Evolutionary conservation across 2,888 invertebrate genomes (phyloP).

Genomic region (Lottia scabra): DNA sequence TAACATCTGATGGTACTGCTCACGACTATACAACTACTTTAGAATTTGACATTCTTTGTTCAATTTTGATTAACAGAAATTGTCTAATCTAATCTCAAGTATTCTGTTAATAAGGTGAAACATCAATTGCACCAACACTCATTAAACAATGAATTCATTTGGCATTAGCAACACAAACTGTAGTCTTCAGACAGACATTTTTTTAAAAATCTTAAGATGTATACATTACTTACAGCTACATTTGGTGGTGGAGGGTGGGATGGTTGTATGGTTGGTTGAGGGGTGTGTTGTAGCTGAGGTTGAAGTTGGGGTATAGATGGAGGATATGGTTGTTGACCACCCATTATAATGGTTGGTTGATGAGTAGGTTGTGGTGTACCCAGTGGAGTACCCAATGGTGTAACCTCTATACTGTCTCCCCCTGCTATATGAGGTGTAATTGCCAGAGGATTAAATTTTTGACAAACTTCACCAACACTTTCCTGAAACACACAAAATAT

Average conservation of each 20-base stretch:
- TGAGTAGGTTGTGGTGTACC: slow-evolving; percentile 7
- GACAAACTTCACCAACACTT: not conserved
- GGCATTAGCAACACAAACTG: too few species aligned
- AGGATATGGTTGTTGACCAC: slow-evolving; percentile 21
- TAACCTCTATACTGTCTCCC: not conserved
- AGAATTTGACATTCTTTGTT: too few species aligned
- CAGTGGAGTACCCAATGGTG: not conserved
- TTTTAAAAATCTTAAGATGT: too few species aligned
- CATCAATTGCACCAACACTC: too few species aligned
- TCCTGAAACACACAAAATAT: not conserved
- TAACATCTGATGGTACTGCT: too few species aligned
- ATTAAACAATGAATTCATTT: too few species aligned
- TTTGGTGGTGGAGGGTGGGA: not conserved
- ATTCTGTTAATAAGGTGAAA: too few species aligned
- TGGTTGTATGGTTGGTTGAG: not conserved
- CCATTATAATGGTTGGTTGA: slow-evolving; percentile 7
- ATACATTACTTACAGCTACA: not conserved
- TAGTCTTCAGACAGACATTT: too few species aligned
- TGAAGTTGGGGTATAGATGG: slow-evolving; percentile 23
- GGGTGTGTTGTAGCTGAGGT: not conserved
- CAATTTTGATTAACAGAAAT: too few species aligned
- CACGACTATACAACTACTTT: too few species aligned
- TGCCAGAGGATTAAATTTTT: not conserved
- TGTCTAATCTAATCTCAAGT: too few species aligned
- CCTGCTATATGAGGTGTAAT: not conserved